These are phyloP conservation scores for Anisognathus igniventris DNA, from an alignment of 2,797 vertebrate genomes.

Conservation along the genomic window DNA sequence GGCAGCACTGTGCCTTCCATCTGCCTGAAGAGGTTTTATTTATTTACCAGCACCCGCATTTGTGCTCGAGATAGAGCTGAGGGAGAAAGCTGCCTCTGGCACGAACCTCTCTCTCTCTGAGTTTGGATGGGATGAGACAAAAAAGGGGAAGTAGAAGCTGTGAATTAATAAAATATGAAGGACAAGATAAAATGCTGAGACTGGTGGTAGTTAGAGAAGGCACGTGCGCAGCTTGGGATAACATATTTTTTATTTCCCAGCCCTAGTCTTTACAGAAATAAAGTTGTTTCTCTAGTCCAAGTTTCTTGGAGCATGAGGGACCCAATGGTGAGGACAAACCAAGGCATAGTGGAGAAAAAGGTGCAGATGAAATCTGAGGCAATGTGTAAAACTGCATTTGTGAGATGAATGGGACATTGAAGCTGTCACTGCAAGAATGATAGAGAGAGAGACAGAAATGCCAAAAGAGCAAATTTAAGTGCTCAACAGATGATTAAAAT, in stretches of 20 bases:
- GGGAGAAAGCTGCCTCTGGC: neutral
- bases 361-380: neutral
- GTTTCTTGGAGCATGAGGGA: neutral
- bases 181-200: neutral
- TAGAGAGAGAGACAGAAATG: neutral
- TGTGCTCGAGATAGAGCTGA: neutral
- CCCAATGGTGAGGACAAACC: fast-evolving
- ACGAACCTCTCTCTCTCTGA: neutral
- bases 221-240: neutral
- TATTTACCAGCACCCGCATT: neutral
- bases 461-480: neutral
- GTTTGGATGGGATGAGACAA: neutral
- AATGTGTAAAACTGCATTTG: neutral
- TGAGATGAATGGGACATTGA: neutral
- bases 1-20: neutral
- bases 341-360: neutral
- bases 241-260: neutral
- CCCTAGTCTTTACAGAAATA: neutral
- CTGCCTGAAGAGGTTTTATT: neutral
- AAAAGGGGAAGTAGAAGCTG: neutral
- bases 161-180: neutral
- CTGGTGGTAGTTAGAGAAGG: neutral
- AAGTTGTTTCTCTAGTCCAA: neutral
- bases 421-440: neutral
- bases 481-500: neutral